Base-by-base conservation (phyloP, 2,113 vertebrate species). In the Tragelaphus imberbis region DNA sequence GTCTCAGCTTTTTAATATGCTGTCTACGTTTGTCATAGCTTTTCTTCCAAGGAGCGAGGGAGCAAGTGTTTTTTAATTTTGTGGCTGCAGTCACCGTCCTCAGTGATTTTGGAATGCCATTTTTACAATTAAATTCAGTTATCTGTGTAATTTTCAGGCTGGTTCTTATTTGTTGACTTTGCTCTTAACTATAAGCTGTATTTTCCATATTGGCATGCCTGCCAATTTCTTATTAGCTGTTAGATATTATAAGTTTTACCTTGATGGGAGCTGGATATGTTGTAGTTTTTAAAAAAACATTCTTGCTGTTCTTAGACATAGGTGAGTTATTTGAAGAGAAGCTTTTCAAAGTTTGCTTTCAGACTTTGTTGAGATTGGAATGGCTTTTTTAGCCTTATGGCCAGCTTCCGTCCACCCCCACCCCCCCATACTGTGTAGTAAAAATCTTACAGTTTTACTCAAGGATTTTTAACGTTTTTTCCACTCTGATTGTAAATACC, bases 301-400 rank as follows among this genome's bases (percentile, higher is more conserved):
- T 88, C 36, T 88, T 75, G 23, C 79, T 94, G 1, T 82, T 95
- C n/a, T 84, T 94, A 49, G 36, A 68, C 51, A 56, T 75, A 19
- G 53, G 17, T 88, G 28, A 90, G 30, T 93, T 93, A 84, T 30
- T 94, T 85, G 77, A 58, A 90, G 59, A 90, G 17, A 96, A 71
- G 53, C 14, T 81, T 85, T 94, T 82, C 88, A 15, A 6, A 97
- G 55, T 77, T 97, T 85, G 16, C 55, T 80, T 90, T 87, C 36
- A 91, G 7, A n/a, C 19, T 86, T 87, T 71, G 3, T 80, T 84
- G 59, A 84, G 47, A 88, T n/a, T 53, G 33, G 65, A 84, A 9
- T 28, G 65, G 1, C 36, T 10, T 71, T 71, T 79, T 91, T 75
- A 77, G 36, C 80, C 10, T 95, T 81, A 30, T 33, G 65, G 55